phyloP scores from a whole-genome alignment of 2,888 invertebrate genomes.

The Mythimna albipuncta region DNA sequence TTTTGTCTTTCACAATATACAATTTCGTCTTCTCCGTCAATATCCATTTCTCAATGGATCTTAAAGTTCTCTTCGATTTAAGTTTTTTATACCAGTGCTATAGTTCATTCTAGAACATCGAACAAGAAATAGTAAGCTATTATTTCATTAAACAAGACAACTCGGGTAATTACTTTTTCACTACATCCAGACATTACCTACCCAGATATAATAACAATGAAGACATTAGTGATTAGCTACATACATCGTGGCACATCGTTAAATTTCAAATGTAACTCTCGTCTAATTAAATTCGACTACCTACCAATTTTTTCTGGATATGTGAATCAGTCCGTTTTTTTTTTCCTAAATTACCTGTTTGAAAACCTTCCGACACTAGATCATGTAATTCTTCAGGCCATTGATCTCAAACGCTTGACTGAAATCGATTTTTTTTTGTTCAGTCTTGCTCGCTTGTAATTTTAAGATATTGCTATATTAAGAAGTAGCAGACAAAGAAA shows the following conservation, averaged over 20 bases:
- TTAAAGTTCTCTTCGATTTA: neutral
- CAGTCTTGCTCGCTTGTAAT: conserved; percentile 10
- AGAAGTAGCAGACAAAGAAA: conserved; percentile 1
- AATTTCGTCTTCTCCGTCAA: neutral
- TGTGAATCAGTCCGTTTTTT: neutral
- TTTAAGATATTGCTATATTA: conserved; percentile 6
- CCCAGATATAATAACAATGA: conserved; percentile 25
- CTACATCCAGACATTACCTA: conserved; percentile 34
- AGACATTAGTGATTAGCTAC: conserved; percentile 1
- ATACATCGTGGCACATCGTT: neutral
- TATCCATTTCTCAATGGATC: neutral
- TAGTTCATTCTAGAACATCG: neutral
- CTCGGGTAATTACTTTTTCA: conserved; percentile 38
- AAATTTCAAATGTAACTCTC: neutral
- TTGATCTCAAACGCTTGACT: conserved; percentile 46
- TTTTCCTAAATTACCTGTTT: neutral
- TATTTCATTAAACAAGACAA: conserved; percentile 37
- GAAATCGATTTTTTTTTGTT: conserved; percentile 26
- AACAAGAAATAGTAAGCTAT: conserved; percentile 24
- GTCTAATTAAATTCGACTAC: neutral
- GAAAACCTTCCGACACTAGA: neutral
- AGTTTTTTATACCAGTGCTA: neutral
- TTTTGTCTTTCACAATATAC: conserved; percentile 3
- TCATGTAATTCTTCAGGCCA: conserved; percentile 33
- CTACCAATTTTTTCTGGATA: neutral